These are phyloP conservation scores for Psilanteris sp. DNA, from an alignment of 1,140 invertebrate genomes.

Conservation along the genomic window DNA sequence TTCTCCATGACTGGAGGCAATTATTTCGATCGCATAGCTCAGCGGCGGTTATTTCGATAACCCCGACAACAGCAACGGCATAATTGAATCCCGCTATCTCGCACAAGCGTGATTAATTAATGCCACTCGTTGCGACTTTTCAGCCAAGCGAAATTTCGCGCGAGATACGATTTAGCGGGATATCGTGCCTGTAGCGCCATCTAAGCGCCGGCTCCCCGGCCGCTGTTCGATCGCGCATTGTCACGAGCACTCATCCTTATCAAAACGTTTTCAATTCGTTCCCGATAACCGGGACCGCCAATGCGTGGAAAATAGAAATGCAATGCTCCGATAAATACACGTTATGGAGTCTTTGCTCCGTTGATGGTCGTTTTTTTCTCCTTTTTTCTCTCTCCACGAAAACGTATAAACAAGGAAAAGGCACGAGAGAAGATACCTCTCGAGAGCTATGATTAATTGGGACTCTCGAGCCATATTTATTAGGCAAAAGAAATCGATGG, in stretches of 20 bases:
- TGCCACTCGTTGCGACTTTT: slow-evolving; percentile 24
- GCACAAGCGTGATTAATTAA: slow-evolving; percentile 28
- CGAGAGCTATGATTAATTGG: too few species aligned
- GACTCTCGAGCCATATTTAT: too few species aligned
- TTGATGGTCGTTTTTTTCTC: slow-evolving; percentile 30
- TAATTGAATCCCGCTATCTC: slow-evolving; percentile 29
- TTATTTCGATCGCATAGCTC: too few species aligned
- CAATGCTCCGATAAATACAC: slow-evolving; percentile 33
- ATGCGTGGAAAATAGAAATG: slow-evolving; percentile 42
- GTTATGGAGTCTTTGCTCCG: slow-evolving; percentile 28
- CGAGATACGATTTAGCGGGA: slow-evolving; percentile 31
- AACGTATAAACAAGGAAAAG: too few species aligned
- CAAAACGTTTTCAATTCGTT: slow-evolving; percentile 46
- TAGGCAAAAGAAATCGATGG: too few species aligned
- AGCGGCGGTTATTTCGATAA: not conserved
- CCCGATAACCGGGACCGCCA: slow-evolving; percentile 36
- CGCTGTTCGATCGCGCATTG: slow-evolving; percentile 5
- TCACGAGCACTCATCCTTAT: slow-evolving; percentile 46
- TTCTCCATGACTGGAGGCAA: too few species aligned
- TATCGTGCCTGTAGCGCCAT: slow-evolving; percentile 16
- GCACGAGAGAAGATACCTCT: too few species aligned
- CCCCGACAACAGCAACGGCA: not conserved
- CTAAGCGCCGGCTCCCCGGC: slow-evolving; percentile 2
- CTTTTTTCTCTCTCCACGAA: too few species aligned
- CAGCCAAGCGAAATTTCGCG: slow-evolving; percentile 21